phyloP scores from a whole-genome alignment of 2,113 vertebrate species.

The Syngnathoides biaculeatus region DNA sequence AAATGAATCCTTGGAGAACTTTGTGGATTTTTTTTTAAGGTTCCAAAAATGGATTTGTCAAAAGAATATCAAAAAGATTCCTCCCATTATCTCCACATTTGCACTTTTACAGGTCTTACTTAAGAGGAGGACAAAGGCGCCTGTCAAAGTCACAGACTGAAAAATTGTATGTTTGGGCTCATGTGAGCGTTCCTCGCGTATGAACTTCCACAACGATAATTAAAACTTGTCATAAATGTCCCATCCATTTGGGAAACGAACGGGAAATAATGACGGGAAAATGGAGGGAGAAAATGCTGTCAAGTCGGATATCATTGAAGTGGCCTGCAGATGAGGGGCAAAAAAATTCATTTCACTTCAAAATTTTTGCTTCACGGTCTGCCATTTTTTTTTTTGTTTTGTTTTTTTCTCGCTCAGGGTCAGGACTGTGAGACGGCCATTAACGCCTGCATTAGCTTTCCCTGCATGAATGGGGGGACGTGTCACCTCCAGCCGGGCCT shows the following conservation, averaged over 20 bases:
- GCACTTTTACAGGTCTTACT: background rate
- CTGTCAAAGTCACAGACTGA: constrained; percentile 48
- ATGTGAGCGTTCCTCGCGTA: constrained; percentile 6
- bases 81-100: background rate
- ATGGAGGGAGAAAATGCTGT: background rate
- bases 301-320: background rate
- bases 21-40: no score
- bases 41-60: no score
- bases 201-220: constrained; percentile 52
- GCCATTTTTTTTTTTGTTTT: background rate
- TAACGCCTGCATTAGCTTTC: constrained; percentile 89
- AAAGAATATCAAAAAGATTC: background rate
- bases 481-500: constrained; percentile 83
- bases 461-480: constrained; percentile 88
- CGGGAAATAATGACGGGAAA: constrained; percentile 5
- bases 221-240: constrained; percentile 56
- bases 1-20: no score
- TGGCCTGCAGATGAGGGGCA: background rate
- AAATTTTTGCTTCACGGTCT: background rate
- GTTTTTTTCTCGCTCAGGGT: constrained; percentile 72
- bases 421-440: constrained; percentile 85
- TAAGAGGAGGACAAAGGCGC: constrained; percentile 39
- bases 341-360: background rate
- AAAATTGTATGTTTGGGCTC: constrained; percentile 6
- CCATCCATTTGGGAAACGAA: constrained; percentile 21